A percentile compares a stretch with the other conserved stretches of the same genome.
phyloP scores from a whole-genome alignment of 2,888 invertebrate genomes.

The Agrilus mali region DNA sequence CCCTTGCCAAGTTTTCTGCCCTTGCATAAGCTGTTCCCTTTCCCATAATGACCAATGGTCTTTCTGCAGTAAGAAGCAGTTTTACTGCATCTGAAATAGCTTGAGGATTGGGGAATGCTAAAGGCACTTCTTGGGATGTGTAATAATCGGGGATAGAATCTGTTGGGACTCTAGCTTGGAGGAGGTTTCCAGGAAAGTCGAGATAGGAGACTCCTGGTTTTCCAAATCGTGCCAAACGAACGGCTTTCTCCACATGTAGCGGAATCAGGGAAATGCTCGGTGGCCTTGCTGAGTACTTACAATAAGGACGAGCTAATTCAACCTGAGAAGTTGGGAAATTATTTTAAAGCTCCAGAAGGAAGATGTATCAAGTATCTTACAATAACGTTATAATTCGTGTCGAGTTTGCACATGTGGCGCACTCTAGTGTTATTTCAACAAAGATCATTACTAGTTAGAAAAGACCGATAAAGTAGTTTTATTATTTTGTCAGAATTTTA shows the following conservation, averaged over 20 bases:
- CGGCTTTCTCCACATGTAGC: slow-evolving; percentile 82
- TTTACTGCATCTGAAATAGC: slow-evolving; percentile 58
- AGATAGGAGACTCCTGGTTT: slow-evolving; percentile 84
- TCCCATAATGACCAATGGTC: slow-evolving; percentile 83
- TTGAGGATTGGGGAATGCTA: slow-evolving; percentile 55
- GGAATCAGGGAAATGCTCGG: slow-evolving; percentile 73
- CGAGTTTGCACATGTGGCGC: no score
- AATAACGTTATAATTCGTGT: no score
- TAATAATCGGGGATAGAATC: slow-evolving; percentile 34
- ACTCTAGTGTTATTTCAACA: no score
- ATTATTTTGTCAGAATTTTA: no score
- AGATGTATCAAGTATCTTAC: no score
- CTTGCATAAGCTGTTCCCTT: slow-evolving; percentile 56
- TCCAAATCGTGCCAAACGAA: slow-evolving; percentile 70
- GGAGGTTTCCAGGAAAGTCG: slow-evolving; percentile 80
- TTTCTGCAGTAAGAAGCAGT: slow-evolving; percentile 54
- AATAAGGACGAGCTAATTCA: slow-evolving; percentile 75
- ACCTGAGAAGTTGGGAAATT: slow-evolving; percentile 35
- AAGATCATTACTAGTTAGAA: no score
- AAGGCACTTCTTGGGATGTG: slow-evolving; percentile 47
- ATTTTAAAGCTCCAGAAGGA: no score
- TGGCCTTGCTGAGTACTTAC: slow-evolving; percentile 85
- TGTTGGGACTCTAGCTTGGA: slow-evolving; percentile 40
- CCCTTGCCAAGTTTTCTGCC: slow-evolving; percentile 59
- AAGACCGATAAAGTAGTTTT: no score